Evolutionary conservation across 2,797 vertebrate species (phyloP), one percentile per base, ranked within the genome.

Genomic region (Chrosomus eos): DNA sequence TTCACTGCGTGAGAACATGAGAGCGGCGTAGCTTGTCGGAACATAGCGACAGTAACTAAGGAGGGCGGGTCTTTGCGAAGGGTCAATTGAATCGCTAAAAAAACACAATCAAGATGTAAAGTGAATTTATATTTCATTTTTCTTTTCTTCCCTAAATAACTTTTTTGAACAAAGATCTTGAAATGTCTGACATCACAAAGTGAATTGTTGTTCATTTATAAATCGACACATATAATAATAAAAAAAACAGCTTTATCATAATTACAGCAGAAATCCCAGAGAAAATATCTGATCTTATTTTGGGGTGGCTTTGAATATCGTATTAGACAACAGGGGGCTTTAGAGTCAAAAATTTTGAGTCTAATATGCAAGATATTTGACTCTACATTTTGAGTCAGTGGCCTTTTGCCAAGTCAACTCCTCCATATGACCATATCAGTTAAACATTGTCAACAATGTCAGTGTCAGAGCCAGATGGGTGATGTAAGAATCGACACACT

Each of bases 401-500:
- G 91, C 90, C 89, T 86, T 80, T 78, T 93, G 93, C 93, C 93
- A 93, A 83, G 79, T 87, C 53, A 48, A 87, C 87, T 87, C 85
- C 89, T 92, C 83, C 4, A 53, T 75, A 33, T 48, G 51, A 87
- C 83, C 4, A 53, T 75, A 33, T 48, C 55, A 87, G 89, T 83
- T 89, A 88, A 40, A 82, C 85, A 88, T 83, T 89, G 90, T 92
- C 90, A 93, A 92, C 91, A 89, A 62, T 43, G 55, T 55, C 83
- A 86, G 81, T 83, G 89, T 64, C 86, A 87, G 86, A 90, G 90
- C 93, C 91, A 90, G 89, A 88, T 88, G 81, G 90, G 88, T 93
- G 92, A 94, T 92, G 92, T 90, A 93, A 94, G 92, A 93, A 94
- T 93, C 91, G 93, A 94, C 92, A 93, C 90, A 90, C 92, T 92